These are phyloP conservation scores for Vespertilio murinus DNA, from an alignment of 2,797 vertebrate species.

Conservation along the genomic window DNA sequence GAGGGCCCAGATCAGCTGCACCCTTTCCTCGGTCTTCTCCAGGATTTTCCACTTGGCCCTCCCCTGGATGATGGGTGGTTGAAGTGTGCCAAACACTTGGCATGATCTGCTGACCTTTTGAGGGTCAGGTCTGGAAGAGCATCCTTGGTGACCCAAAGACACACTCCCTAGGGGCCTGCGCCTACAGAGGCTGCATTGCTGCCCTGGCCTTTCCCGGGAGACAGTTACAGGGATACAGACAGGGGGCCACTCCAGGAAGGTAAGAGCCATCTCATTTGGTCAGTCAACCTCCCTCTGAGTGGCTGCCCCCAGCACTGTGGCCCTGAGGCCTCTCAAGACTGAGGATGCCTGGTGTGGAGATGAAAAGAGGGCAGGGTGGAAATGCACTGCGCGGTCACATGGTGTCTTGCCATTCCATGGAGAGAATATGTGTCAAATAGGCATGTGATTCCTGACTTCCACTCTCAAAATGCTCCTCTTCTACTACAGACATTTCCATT, in stretches of 20 bases:
- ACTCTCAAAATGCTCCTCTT: not conserved
- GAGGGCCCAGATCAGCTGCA: not conserved
- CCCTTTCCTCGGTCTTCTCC: not conserved
- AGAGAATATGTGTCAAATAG: not conserved
- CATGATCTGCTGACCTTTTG: not conserved
- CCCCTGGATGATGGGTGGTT: not conserved
- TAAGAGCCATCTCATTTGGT: not conserved
- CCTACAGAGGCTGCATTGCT: not conserved
- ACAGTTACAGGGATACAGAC: not conserved
- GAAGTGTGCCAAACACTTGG: not conserved
- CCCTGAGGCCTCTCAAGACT: not conserved
- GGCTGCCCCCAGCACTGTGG: not conserved
- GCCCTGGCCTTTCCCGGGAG: not conserved
- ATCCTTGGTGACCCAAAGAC: not conserved
- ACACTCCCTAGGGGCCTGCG: not conserved
- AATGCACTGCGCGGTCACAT: not conserved
- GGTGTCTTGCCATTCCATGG: not conserved
- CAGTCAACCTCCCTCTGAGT: not conserved
- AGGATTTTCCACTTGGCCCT: not conserved
- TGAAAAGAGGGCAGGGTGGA: not conserved
- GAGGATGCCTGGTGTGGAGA: fast-evolving
- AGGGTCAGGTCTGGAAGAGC: not conserved
- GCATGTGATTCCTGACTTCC: not conserved
- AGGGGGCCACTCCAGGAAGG: not conserved
- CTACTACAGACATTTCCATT: not conserved